Evolutionary conservation across 2,113 vertebrate species (phyloP).

Genomic region (Bungarus multicinctus): DNA sequence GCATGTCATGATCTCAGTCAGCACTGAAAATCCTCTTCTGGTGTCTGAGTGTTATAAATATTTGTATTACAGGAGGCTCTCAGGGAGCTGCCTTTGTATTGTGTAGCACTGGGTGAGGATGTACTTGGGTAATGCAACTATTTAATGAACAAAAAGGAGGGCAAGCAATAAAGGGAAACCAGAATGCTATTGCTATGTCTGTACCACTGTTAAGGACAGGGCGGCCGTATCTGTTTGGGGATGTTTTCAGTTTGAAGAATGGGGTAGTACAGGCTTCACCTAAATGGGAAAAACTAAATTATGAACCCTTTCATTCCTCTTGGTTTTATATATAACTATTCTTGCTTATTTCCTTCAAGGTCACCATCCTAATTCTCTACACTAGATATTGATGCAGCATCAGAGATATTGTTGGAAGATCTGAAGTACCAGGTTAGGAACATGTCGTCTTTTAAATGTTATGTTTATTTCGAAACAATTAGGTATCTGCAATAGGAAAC

Average conservation of each 20-base stretch:
- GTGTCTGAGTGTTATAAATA: background rate
- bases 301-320: background rate
- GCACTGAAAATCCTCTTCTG: background rate
- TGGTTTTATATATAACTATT: background rate
- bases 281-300: background rate
- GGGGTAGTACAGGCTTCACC: background rate
- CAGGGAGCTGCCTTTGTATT: background rate
- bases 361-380: background rate
- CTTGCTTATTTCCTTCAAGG: background rate
- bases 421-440: background rate
- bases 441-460: background rate
- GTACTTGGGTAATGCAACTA: background rate
- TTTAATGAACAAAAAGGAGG: background rate
- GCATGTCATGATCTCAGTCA: background rate
- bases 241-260: background rate
- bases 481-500: background rate
- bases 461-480: background rate
- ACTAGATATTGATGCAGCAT: background rate
- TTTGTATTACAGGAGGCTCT: conserved; percentile 2
- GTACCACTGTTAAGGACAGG: background rate
- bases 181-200: too few relatives aligned
- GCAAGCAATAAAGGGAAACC: background rate
- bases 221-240: background rate
- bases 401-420: background rate
- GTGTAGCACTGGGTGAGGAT: background rate